These are phyloP conservation scores for Distichodus sexfasciatus DNA, from an alignment of 2,797 vertebrate genomes.

Conservation along the genomic window DNA sequence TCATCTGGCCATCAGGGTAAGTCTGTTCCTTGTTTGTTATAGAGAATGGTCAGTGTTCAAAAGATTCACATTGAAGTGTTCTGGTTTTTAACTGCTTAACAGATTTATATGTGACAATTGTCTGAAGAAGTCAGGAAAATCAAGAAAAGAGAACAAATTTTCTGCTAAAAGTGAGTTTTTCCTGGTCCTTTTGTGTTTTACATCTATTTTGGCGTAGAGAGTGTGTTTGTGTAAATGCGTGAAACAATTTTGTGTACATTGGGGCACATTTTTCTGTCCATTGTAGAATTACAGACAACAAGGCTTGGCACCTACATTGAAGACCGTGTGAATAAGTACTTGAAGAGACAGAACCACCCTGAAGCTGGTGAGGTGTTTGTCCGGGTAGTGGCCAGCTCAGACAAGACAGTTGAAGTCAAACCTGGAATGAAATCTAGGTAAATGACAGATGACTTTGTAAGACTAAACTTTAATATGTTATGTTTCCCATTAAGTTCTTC, in stretches of 20 bases:
- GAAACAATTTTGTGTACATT: too few relatives aligned
- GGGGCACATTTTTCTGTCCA: background rate
- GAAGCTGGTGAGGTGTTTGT: slow-evolving; percentile 97
- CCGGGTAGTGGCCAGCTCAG: slow-evolving; percentile 94
- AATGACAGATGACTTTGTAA: slow-evolving; percentile 29
- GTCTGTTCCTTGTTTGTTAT: slow-evolving; percentile 39
- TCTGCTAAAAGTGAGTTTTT: slow-evolving; percentile 85
- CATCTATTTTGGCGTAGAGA: background rate
- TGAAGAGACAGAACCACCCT: slow-evolving; percentile 94
- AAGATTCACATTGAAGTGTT: background rate
- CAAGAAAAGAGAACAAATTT: slow-evolving; percentile 97
- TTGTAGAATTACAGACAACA: slow-evolving; percentile 86
- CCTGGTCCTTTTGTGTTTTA: background rate
- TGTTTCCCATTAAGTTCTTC: background rate
- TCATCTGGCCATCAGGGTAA: slow-evolving; percentile 97
- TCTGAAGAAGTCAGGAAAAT: slow-evolving; percentile 92
- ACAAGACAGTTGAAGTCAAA: slow-evolving; percentile 96
- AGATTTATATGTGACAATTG: slow-evolving; percentile 98
- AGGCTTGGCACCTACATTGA: slow-evolving; percentile 93
- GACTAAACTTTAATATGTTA: background rate
- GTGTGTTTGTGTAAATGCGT: too few relatives aligned
- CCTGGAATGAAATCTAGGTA: slow-evolving; percentile 97
- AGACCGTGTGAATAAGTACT: slow-evolving; percentile 95
- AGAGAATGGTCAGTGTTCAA: background rate
- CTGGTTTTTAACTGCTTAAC: background rate